Conservation (phyloP, 2,113 vertebrate genomes). For the Telmatochromis sp. region DNA sequence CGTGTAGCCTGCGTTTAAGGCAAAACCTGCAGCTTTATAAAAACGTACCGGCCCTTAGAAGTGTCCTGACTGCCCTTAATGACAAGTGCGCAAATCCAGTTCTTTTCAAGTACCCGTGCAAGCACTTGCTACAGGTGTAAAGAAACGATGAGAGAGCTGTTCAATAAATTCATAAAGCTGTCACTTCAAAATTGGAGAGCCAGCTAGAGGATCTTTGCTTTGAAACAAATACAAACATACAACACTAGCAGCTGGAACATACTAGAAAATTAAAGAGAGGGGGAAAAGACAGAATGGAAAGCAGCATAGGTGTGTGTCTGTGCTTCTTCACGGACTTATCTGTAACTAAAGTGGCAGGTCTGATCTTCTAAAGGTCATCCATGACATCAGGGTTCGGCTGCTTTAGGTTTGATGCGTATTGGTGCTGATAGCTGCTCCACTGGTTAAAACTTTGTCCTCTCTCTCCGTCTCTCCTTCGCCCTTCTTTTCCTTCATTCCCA, state of each 20-base stretch:
- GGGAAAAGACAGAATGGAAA: background rate
- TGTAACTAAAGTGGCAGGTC: conserved; percentile 69
- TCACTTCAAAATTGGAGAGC: background rate
- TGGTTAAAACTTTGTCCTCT: conserved; percentile 26
- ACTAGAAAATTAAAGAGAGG: background rate
- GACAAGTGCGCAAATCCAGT: background rate
- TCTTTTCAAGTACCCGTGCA: background rate
- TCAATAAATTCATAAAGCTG: background rate
- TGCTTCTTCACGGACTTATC: conserved; percentile 60
- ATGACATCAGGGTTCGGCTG: conserved; percentile 62
- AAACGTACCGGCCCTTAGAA: background rate
- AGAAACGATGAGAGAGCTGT: background rate
- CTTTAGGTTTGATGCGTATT: conserved; percentile 61
- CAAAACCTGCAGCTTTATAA: background rate
- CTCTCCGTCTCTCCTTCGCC: background rate
- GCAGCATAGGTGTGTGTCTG: background rate
- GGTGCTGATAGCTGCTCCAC: conserved; percentile 55
- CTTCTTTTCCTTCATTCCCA: background rate
- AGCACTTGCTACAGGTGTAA: background rate
- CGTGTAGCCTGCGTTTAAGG: background rate
- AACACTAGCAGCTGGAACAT: background rate
- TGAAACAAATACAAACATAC: background rate
- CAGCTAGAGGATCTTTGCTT: background rate
- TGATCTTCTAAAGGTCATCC: conserved; percentile 74
- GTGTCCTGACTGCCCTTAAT: background rate